These are phyloP conservation scores for Penaeus chinensis DNA, from an alignment of 1,140 invertebrate genomes.

Conservation along the genomic window DNA sequence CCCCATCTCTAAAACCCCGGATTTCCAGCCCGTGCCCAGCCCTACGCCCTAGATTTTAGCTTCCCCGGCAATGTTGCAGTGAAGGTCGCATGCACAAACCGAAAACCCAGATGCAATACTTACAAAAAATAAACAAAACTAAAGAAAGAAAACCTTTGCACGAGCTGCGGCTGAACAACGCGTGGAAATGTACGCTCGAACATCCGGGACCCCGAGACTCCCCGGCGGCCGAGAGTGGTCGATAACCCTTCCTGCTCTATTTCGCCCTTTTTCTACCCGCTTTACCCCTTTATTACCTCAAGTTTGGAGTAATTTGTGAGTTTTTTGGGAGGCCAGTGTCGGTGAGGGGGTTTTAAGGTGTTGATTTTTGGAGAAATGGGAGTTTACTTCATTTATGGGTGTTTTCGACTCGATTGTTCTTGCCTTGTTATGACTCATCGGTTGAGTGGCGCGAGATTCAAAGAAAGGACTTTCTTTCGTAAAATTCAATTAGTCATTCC, in stretches of 20 bases:
- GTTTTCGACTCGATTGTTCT: neutral
- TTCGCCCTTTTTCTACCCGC: too few relatives aligned
- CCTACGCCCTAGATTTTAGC: neutral
- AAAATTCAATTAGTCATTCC: neutral
- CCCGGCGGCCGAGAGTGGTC: neutral
- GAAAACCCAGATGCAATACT: slow-evolving; percentile 50
- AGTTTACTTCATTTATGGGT: neutral
- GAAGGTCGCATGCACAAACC: slow-evolving; percentile 46
- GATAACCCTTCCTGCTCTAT: neutral
- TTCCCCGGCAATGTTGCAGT: neutral
- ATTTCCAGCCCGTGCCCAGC: too few relatives aligned
- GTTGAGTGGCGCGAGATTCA: neutral
- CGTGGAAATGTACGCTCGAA: slow-evolving; percentile 42
- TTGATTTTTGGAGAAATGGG: too few relatives aligned
- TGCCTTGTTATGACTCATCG: slow-evolving; percentile 9
- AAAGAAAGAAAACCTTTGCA: slow-evolving; percentile 59
- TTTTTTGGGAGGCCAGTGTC: too few relatives aligned
- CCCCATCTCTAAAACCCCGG: neutral
- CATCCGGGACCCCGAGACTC: slow-evolving; percentile 27
- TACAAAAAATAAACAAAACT: slow-evolving; percentile 60
- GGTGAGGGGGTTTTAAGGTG: too few relatives aligned
- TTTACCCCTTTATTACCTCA: neutral
- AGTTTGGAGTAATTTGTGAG: too few relatives aligned
- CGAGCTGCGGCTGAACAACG: slow-evolving; percentile 45
- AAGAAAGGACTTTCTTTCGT: neutral